A percentile compares a stretch with the other conserved stretches of the same genome.
phyloP scores from a whole-genome alignment of 2,888 invertebrate species.

The Teleogryllus oceanicus region DNA sequence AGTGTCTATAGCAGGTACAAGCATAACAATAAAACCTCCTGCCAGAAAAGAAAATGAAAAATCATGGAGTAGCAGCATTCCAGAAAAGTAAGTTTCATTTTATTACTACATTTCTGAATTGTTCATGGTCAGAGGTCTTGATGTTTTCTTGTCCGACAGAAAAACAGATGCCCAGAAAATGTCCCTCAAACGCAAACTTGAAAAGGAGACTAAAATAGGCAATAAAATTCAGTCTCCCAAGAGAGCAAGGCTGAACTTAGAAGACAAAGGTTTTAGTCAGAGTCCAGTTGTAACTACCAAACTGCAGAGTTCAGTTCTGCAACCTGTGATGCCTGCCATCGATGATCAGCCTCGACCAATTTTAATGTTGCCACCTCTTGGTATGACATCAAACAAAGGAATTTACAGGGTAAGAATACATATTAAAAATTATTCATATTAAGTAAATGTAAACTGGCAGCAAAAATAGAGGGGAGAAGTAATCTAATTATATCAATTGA shows the following conservation, averaged over 20 bases:
- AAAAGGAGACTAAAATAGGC: neutral
- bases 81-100: too few relatives aligned
- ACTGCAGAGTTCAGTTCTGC: neutral
- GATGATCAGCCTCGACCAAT: neutral
- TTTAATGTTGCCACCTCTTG: neutral
- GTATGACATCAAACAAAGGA: neutral
- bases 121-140: too few relatives aligned
- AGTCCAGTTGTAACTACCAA: neutral
- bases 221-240: neutral
- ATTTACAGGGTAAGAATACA: neutral
- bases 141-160: neutral
- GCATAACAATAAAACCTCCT: neutral
- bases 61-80: neutral
- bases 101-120: too few relatives aligned
- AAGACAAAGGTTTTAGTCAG: neutral
- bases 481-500: too few relatives aligned
- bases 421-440: too few relatives aligned
- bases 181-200: neutral
- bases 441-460: too few relatives aligned
- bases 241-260: neutral
- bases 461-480: too few relatives aligned
- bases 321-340: neutral
- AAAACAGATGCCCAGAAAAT: neutral
- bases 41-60: neutral
- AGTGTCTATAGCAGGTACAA: neutral